These are phyloP conservation scores for Drosophila nigricruria DNA, from an alignment of 2,888 invertebrate genomes.

Conservation along the genomic window DNA sequence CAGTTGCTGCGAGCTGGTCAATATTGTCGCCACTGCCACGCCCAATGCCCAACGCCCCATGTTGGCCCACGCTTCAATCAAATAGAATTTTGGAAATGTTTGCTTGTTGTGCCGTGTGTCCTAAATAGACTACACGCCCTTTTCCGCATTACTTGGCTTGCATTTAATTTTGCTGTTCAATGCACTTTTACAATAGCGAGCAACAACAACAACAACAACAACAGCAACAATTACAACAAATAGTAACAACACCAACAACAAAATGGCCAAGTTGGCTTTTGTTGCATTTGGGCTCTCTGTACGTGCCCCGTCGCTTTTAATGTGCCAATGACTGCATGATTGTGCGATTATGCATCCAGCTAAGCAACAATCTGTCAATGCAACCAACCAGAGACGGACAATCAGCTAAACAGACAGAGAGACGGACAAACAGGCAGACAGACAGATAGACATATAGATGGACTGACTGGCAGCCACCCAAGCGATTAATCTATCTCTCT, in stretches of 20 bases:
- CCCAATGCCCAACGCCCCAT: conserved; percentile 17
- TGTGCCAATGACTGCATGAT: conserved; percentile 81
- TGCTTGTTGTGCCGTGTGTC: conserved; percentile 45
- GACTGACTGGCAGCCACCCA: conserved; percentile 67
- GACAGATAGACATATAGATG: conserved; percentile 13
- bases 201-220: conserved; percentile 24
- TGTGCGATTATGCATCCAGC: conserved; percentile 74
- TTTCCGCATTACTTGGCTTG: conserved; percentile 76
- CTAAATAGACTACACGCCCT: conserved; percentile 71
- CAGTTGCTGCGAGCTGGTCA: conserved; percentile 25
- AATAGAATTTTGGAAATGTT: conserved; percentile 46
- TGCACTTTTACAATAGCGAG: conserved; percentile 76
- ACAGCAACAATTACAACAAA: conserved; percentile 35
- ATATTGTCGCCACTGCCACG: conserved; percentile 31
- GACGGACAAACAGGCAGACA: conserved; percentile 8
- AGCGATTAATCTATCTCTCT: conserved; percentile 64
- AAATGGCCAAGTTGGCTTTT: conserved; percentile 51
- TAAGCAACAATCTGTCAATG: conserved; percentile 77
- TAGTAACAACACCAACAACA: conserved; percentile 41
- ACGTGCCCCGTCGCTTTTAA: conserved; percentile 63
- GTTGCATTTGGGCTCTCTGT: conserved; percentile 26
- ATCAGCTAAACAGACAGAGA: conserved; percentile 15
- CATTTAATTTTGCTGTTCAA: conserved; percentile 79
- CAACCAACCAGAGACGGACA: conserved; percentile 64
- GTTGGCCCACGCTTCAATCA: conserved; percentile 4